These are phyloP conservation scores for Camponotus floridanus DNA, from an alignment of 1,140 invertebrate genomes.

Conservation along the genomic window DNA sequence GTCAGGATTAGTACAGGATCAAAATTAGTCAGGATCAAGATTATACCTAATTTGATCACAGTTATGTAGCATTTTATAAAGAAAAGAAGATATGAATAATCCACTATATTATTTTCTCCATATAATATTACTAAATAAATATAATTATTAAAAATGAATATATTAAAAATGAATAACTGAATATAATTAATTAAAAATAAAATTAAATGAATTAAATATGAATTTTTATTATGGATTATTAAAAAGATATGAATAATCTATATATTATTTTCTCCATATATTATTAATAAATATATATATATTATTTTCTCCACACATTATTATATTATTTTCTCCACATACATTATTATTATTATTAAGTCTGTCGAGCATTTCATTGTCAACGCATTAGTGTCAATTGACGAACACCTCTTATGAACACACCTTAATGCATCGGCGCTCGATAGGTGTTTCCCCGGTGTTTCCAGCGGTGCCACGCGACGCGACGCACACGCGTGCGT, in stretches of 20 bases:
- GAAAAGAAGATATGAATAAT: neutral
- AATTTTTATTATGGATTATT: too few species aligned
- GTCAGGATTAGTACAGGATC: too few species aligned
- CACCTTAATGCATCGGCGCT: slow-evolving; percentile 47
- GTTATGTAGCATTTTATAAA: neutral
- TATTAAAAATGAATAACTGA: too few species aligned
- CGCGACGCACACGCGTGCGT: slow-evolving; percentile 8
- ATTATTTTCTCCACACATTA: too few species aligned
- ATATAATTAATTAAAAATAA: too few species aligned
- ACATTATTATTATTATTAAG: neutral
- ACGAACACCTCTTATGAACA: slow-evolving; percentile 9
- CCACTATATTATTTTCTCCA: neutral
- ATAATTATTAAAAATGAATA: too few species aligned
- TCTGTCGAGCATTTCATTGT: neutral
- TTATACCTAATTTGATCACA: neutral
- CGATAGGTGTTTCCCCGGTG: slow-evolving; percentile 74
- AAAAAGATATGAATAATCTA: too few species aligned
- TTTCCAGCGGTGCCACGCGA: slow-evolving; percentile 64
- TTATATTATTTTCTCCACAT: neutral
- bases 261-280: too few species aligned
- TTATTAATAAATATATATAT: too few species aligned
- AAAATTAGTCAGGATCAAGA: neutral
- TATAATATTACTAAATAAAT: too few species aligned
- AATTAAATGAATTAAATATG: too few species aligned
- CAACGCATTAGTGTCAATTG: neutral